These are phyloP conservation scores for Cantharis flavilabris DNA, from an alignment of 2,888 invertebrate genomes.

Conservation along the genomic window DNA sequence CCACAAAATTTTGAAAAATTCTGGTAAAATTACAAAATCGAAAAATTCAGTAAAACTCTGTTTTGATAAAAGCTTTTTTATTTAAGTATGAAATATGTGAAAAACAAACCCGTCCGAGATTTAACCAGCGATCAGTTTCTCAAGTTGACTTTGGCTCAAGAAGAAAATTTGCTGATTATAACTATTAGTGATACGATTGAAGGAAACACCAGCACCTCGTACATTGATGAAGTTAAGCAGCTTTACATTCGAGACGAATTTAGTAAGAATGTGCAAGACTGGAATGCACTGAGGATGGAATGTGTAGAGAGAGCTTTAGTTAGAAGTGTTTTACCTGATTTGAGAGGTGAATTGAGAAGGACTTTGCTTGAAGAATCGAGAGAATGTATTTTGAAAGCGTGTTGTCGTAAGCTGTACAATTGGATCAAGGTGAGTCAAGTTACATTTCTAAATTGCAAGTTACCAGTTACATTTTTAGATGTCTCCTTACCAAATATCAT, in stretches of 20 bases:
- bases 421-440: conserved; percentile 74
- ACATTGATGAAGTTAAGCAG: conserved; percentile 88
- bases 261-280: conserved; percentile 90
- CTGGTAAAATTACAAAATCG: no score
- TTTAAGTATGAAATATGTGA: conserved; percentile 81
- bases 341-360: conserved; percentile 82
- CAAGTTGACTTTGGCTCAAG: conserved; percentile 78
- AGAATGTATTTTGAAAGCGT: conserved; percentile 80
- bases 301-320: conserved; percentile 87
- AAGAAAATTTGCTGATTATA: conserved; percentile 79
- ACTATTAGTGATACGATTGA: conserved; percentile 76
- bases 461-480: conserved; percentile 32
- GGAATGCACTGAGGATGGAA: conserved; percentile 89
- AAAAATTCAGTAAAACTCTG: not conserved
- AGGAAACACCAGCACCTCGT: conserved; percentile 76
- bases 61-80: not conserved
- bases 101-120: conserved; percentile 89
- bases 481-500: conserved; percentile 76
- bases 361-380: conserved; percentile 85
- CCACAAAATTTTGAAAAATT: no score
- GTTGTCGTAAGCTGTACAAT: conserved; percentile 84
- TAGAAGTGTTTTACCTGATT: conserved; percentile 86
- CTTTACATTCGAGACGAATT: conserved; percentile 91
- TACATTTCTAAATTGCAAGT: not conserved
- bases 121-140: conserved; percentile 89